These are phyloP conservation scores for Sesamia nonagrioides DNA, from an alignment of 1,140 invertebrate genomes.

Conservation along the genomic window DNA sequence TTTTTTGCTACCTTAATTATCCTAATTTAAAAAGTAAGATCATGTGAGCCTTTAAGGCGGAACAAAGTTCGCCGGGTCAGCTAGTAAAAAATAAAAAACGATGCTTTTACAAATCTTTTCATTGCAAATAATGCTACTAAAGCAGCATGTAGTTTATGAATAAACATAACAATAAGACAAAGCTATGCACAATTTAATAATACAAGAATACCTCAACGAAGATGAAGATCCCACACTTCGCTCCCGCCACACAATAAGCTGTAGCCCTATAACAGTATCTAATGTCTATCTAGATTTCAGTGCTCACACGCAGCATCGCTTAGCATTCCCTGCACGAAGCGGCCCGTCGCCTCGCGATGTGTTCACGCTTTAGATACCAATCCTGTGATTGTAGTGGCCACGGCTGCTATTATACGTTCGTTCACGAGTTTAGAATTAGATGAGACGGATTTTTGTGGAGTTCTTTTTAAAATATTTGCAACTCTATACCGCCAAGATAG, in stretches of 20 bases:
- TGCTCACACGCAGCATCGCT: slow-evolving; percentile 50
- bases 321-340: slow-evolving; percentile 57
- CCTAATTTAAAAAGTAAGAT: too few species aligned
- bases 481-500: too few species aligned
- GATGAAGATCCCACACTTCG: slow-evolving; percentile 33
- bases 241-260: slow-evolving; percentile 14
- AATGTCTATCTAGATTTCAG: slow-evolving; percentile 55
- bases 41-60: too few species aligned
- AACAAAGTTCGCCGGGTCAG: too few species aligned
- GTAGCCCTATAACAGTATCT: slow-evolving; percentile 37
- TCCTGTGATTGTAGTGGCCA: slow-evolving; percentile 20
- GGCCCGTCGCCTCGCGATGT: slow-evolving; percentile 30
- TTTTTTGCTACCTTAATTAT: too few species aligned
- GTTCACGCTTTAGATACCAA: slow-evolving; percentile 55
- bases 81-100: too few species aligned
- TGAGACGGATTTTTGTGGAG: not conserved
- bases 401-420: slow-evolving; percentile 10
- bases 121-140: slow-evolving; percentile 3
- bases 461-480: not conserved
- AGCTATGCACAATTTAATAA: slow-evolving; percentile 1
- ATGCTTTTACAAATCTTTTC: not conserved
- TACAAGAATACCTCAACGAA: slow-evolving; percentile 3
- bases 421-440: slow-evolving; percentile 29
- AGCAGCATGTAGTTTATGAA: not conserved
- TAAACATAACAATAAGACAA: slow-evolving; percentile 2